Evolutionary conservation across 1,140 invertebrate genomes (phyloP).

Genomic region (Sinonovacula constricta): DNA sequence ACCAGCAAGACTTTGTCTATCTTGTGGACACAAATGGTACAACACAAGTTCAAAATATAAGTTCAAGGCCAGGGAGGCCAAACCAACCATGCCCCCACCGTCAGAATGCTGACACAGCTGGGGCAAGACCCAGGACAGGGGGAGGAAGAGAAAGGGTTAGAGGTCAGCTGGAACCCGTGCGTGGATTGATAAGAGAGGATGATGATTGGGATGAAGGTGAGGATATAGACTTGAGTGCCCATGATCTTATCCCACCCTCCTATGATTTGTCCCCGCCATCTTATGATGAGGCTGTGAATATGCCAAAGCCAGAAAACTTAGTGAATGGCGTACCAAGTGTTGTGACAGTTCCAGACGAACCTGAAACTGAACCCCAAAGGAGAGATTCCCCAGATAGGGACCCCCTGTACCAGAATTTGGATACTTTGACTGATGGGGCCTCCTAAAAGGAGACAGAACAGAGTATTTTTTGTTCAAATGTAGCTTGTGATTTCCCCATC

Average conservation of each 20-base stretch:
- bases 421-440: slow-evolving; percentile 9
- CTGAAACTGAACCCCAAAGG: too few relatives aligned
- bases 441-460: too few relatives aligned
- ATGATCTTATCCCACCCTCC: slow-evolving; percentile 50
- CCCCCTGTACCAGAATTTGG: slow-evolving; percentile 44
- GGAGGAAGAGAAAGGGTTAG: not conserved
- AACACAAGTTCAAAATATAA: not conserved
- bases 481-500: too few relatives aligned
- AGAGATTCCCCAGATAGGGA: slow-evolving; percentile 27
- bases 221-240: slow-evolving; percentile 42
- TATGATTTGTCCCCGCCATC: slow-evolving; percentile 48
- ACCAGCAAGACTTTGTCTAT: not conserved
- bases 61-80: not conserved
- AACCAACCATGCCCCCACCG: not conserved
- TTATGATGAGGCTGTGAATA: slow-evolving; percentile 45
- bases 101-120: not conserved
- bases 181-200: not conserved
- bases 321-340: not conserved
- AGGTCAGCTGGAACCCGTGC: not conserved
- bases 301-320: slow-evolving; percentile 38
- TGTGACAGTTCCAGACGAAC: not conserved
- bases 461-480: too few relatives aligned
- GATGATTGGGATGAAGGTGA: slow-evolving; percentile 31
- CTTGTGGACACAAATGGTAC: not conserved
- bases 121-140: not conserved